Evolutionary conservation across 2,888 invertebrate species (phyloP).

Genomic region (Drosophila anceps): DNA sequence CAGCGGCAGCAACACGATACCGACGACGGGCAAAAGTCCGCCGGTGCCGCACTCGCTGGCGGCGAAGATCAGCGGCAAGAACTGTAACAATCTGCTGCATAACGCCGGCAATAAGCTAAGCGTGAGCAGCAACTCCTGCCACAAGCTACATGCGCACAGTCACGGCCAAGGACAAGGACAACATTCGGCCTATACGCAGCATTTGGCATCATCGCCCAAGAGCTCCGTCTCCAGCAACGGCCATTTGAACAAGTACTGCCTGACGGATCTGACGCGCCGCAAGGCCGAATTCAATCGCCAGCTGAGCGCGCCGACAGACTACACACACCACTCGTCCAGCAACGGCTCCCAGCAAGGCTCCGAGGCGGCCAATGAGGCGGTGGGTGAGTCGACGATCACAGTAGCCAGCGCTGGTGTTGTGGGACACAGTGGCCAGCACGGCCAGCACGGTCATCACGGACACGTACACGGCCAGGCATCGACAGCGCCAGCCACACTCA

Average conservation of each 20-base stretch:
- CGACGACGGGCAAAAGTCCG: conserved; percentile 76
- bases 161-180: conserved; percentile 53
- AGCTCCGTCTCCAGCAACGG: conserved; percentile 84
- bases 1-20: conserved; percentile 73
- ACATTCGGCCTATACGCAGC: conserved; percentile 55
- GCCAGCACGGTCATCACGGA: conserved; percentile 35
- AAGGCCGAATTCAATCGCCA: conserved; percentile 85
- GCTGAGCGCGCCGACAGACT: conserved; percentile 85
- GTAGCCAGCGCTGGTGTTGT: conserved; percentile 80
- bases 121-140: conserved; percentile 80
- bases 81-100: conserved; percentile 82
- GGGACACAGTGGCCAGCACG: conserved; percentile 29
- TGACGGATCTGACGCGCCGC: conserved; percentile 83
- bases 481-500: conserved; percentile 73
- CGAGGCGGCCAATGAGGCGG: conserved; percentile 79
- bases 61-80: conserved; percentile 84
- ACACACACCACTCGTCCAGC: conserved; percentile 75
- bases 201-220: conserved; percentile 79
- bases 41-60: conserved; percentile 79
- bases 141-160: conserved; percentile 73
- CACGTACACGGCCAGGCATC: conserved; percentile 50
- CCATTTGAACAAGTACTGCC: conserved; percentile 83
- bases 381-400: conserved; percentile 81
- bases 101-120: conserved; percentile 79
- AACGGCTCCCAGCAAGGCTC: conserved; percentile 80